phyloP scores from a whole-genome alignment of 2,797 vertebrate genomes.

The Hypotaenidia philippensis region DNA sequence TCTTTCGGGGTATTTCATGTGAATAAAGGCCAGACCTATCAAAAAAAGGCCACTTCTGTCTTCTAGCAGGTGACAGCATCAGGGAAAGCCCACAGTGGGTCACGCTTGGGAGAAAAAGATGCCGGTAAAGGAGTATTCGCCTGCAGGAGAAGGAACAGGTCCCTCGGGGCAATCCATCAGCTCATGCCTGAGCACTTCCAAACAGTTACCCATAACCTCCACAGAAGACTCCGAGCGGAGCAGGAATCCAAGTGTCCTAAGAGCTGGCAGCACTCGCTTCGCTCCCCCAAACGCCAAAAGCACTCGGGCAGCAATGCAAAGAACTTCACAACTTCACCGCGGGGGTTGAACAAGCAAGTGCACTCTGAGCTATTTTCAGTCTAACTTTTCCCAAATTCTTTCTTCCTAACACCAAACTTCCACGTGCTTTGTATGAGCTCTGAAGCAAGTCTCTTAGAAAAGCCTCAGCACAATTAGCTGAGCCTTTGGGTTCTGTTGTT shows the following conservation, averaged over 20 bases:
- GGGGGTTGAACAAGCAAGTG: background rate
- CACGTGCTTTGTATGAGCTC: background rate
- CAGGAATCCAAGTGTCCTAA: background rate
- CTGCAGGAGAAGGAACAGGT: background rate
- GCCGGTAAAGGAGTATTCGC: background rate
- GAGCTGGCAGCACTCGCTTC: background rate
- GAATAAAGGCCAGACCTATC: background rate
- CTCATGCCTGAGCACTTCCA: background rate
- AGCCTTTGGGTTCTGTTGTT: background rate
- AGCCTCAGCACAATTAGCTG: background rate
- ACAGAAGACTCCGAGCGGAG: background rate
- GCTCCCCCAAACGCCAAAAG: background rate
- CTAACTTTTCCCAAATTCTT: background rate
- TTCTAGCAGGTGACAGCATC: background rate
- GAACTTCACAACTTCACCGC: background rate
- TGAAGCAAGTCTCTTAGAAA: background rate
- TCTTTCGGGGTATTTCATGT: background rate
- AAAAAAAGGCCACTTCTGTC: background rate
- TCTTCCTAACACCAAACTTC: background rate
- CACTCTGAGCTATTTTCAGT: background rate
- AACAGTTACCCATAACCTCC: background rate
- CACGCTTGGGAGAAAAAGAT: background rate
- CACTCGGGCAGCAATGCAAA: background rate
- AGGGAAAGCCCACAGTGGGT: background rate
- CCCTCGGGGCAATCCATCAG: background rate